Evolutionary conservation across 2,113 vertebrate species (phyloP).

Genomic region (Nothobranchius kuhntae): DNA sequence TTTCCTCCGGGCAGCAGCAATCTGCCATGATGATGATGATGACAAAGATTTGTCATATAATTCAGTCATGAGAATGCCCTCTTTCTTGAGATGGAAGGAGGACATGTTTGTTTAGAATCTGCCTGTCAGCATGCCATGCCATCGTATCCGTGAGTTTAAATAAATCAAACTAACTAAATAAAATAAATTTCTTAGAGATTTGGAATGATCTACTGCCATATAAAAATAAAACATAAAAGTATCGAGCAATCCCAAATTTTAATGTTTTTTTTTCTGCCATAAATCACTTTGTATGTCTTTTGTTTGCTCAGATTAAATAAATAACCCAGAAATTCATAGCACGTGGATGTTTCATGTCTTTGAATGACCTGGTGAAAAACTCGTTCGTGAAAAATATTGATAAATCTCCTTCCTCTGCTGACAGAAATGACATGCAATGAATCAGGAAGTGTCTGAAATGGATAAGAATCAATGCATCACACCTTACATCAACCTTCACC

Average conservation of each 20-base stretch:
- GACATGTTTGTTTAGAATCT: conserved; percentile 8
- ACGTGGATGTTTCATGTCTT: conserved; percentile 50
- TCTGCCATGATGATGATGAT: conserved; percentile 41
- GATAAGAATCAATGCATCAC: conserved; percentile 37
- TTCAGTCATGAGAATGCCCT: conserved; percentile 23
- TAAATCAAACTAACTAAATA: conserved; percentile 18
- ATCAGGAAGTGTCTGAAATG: conserved; percentile 31
- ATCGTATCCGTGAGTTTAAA: conserved; percentile 27
- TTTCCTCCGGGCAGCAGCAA: conserved; percentile 42
- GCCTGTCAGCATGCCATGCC: conserved; percentile 17
- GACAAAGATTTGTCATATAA: conserved; percentile 54
- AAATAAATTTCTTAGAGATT: conserved; percentile 10
- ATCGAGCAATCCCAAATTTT: no score
- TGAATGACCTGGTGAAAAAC: conserved; percentile 24
- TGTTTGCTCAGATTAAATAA: neutral
- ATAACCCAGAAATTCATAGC: neutral
- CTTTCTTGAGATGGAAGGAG: conserved; percentile 1
- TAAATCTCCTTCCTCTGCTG: conserved; percentile 26
- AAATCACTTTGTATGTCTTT: neutral
- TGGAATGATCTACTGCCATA: neutral
- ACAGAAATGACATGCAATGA: conserved; percentile 37
- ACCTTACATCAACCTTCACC: conserved; percentile 26
- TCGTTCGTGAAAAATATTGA: conserved; percentile 35
- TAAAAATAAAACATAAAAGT: no score
- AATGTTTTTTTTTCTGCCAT: no score